Base-by-base conservation (phyloP, 2,888 invertebrate species). In the Oscheius sp. region DNA sequence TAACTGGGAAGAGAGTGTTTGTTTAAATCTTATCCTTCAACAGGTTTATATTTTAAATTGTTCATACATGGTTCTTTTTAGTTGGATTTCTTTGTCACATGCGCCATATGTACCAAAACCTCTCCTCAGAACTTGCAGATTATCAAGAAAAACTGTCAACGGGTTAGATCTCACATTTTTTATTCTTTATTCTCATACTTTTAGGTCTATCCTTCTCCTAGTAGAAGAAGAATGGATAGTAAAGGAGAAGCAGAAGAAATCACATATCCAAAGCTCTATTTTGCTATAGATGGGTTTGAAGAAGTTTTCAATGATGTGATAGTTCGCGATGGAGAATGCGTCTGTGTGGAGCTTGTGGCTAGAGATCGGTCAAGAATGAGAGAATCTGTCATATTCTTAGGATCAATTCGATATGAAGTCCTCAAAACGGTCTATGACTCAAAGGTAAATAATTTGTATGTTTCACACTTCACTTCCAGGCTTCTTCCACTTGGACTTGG, bases 1-100 rank as follows among this genome's bases (percentile, higher is more conserved):
- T 84, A 96, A 97, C 89, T 98, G 97, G 97, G 96, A 97, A 89
- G 97, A 98, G 90, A 97, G 96, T 69, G 95, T 97, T 76, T 97
- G 96, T 89, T 90, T 97, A 80, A 97, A 97, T 90, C 91, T 97
- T 42, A 90, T 97, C 84, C 93, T 98, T 87, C 97, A 98, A 89
- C 96, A 97, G 90, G 89, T 90, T 48, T 3, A 20, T 27, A 33
- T 57, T 29, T 5, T 29, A 39, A 39, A n/a, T 39, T 39, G 34
- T 31, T 57, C 8, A 34, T 33, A 20, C 17, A 12, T 39, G 17
- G 20, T 23, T 3, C 45, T 25, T 53, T 73, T 73, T 84, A 90
- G 89, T 94, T 98, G 89, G 95, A 97, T 88, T 98, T 97, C 89
- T 95, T 93, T 72, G 90, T 98, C 72, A 97, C 97, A 50, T 90